Conservation (phyloP, 2,797 vertebrate species). For the Gymnoscopelus microlampas region DNA sequence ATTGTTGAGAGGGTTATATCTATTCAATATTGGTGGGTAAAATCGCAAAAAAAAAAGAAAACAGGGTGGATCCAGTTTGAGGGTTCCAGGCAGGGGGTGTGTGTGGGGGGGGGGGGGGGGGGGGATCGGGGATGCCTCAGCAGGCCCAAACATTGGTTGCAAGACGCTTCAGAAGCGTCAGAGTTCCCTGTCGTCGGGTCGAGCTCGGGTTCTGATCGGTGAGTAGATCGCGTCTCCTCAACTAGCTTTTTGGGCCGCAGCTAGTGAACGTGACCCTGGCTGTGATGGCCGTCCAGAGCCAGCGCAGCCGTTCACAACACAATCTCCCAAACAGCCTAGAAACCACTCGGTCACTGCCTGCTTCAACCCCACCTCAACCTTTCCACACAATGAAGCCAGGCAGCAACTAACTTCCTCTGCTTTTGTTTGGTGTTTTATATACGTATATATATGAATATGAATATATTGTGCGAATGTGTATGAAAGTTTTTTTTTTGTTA, state of each 20-base stretch:
- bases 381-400: conserved; percentile 71
- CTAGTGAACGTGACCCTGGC: conserved; percentile 64
- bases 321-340: conserved; percentile 70
- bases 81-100: conserved; percentile 46
- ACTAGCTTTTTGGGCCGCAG: conserved; percentile 41
- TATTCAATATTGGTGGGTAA: too few relatives aligned
- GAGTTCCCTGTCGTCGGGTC: conserved; percentile 48
- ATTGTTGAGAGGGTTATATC: too few relatives aligned
- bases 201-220: conserved; percentile 56
- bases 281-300: conserved; percentile 71
- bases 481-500: conserved; percentile 81
- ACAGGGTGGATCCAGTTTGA: too few relatives aligned
- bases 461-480: conserved; percentile 83
- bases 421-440: conserved; percentile 85
- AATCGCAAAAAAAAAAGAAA: too few relatives aligned
- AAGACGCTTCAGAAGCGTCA: conserved; percentile 49
- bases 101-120: conserved; percentile 16
- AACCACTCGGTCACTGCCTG: conserved; percentile 82
- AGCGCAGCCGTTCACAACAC: conserved; percentile 81
- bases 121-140: conserved; percentile 17
- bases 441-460: conserved; percentile 82
- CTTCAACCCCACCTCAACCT: conserved; percentile 77
- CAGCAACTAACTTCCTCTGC: conserved; percentile 79
- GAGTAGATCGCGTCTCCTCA: conserved; percentile 60
- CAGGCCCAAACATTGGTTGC: conserved; percentile 42